A percentile compares a stretch with the other conserved stretches of the same genome.
Conservation (phyloP, 2,888 invertebrate species). For the Schrankia costaestrigalis region DNA sequence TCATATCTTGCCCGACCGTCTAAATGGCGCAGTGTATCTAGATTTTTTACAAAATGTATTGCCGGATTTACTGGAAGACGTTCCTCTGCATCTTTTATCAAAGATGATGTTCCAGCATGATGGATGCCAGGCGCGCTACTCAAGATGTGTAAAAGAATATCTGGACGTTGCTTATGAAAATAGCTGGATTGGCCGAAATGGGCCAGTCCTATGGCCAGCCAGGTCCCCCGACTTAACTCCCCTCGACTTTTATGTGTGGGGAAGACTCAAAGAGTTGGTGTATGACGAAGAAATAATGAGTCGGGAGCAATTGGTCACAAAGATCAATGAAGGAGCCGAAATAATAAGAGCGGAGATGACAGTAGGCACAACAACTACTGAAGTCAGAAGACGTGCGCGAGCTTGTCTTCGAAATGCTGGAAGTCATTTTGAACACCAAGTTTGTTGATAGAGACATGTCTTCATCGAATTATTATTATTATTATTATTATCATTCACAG, state of each 20-base stretch:
- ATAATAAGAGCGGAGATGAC: neutral
- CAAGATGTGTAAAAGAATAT: no score
- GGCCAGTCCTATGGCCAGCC: neutral
- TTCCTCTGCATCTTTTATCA: no score
- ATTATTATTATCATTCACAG: neutral
- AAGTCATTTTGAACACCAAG: neutral
- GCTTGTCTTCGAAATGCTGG: neutral
- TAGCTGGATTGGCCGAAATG: neutral
- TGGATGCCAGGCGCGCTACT: no score
- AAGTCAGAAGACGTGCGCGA: neutral
- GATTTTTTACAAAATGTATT: neutral
- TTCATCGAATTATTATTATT: neutral
- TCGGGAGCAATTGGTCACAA: neutral
- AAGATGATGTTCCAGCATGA: no score
- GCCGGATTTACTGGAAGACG: neutral
- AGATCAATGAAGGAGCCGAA: neutral
- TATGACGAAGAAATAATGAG: neutral
- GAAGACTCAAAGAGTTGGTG: neutral
- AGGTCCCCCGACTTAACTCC: constrained; percentile 1
- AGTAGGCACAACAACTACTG: neutral
- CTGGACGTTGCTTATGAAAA: neutral
- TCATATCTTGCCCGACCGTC: neutral
- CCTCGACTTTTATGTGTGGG: neutral
- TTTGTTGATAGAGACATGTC: neutral
- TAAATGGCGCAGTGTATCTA: neutral